Evolutionary conservation across 2,113 vertebrate genomes (phyloP), one percentile per base, ranked within the genome.

Genomic region (Phalacrocorax carbo): DNA sequence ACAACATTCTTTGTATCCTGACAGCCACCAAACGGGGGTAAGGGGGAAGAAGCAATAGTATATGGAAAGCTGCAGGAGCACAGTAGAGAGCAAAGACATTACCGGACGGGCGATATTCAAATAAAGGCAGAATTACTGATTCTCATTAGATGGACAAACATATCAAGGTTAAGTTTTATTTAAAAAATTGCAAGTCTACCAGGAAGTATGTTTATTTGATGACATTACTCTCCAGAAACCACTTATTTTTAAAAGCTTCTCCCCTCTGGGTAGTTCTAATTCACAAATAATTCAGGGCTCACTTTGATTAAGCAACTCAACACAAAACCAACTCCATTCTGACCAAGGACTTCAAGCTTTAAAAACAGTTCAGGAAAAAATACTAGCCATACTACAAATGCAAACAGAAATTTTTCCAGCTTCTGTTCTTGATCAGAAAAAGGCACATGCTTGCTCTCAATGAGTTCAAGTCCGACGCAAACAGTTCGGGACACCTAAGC

Each of bases 361-460:
- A 87, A 82, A 61, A 93, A 42, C 30, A 73, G n/a, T 29, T 82
- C 32, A 75, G 87, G 38, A 84, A 84, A 71, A 79, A 44, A 80
- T 10, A 48, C 60, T 76, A 87, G 60, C 62, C 58, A 42, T 15
- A 13, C 61, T n/a, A 72, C 42, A 49, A 84, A 68, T 14, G 34
- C 86, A 69, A 89, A 82, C 3, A 3, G 44, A 64, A 21, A 32
- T 11, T 82, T 62, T 60, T 9, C 62, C 61, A 95, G 81, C 85
- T 94, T 17, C 78, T 70, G 58, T 20, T 85, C 82, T 55, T 54
- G 84, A 77, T 96, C 96, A 96, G 89, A 86, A 88, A 96, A 96
- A 96, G 97, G 97, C 96, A 97, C 96, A 82, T 90, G 78, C 94
- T 95, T 73, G 91, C 75, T 96, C 71, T 95, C 78, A 51, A 12